Evolutionary conservation across 1,140 invertebrate species (phyloP), one percentile per base, ranked within the genome.

Genomic region (Wiebesia pumilae): DNA sequence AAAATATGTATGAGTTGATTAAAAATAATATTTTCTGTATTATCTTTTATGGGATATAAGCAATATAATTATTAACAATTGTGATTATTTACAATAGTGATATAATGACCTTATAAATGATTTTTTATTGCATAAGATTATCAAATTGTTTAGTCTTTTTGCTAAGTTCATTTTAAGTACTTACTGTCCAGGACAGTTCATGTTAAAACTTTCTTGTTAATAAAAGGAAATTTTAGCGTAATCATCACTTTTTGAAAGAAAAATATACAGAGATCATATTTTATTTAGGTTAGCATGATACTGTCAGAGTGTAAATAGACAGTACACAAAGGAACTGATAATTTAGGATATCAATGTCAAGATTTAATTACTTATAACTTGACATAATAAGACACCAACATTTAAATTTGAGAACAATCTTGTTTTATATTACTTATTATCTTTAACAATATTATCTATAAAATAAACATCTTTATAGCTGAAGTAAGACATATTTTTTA

Each of bases 161-260:
- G n/a, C 12, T 33, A 51, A 62, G 9, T 35, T 35, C 38, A 35
- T 69, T 14, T 9, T 30, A 51, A 71, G 65, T 84, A 87, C 82
- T 87, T 33, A 87, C 86, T 84, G 58, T 73, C 47, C 77, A 84
- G 30, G 51, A 81, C 38, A 62, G 54, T 47, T 87, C 82, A 87
- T 87, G 10, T 35, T 87, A 40, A 67, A 73, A 54, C 35, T 38
- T 47, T 79, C 10, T 40, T 65, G 30, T 58, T 35, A n/a, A 51
- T 14, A 71, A 35, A 38, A 67, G 30, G 40, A n/a, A 69, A 85
- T 71, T 80, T 79, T 0, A 16, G 24, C 2, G 0, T 12, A 65
- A 65, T 79, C 21, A 33, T 40, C 54, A 40, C 33, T 75, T 62
- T n/a, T n/a, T n/a, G n/a, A n/a, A n/a, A 24, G 9, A 24, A 7